Base-by-base conservation (phyloP, 2,888 invertebrate species). In the Trissolcus brochymenae region DNA sequence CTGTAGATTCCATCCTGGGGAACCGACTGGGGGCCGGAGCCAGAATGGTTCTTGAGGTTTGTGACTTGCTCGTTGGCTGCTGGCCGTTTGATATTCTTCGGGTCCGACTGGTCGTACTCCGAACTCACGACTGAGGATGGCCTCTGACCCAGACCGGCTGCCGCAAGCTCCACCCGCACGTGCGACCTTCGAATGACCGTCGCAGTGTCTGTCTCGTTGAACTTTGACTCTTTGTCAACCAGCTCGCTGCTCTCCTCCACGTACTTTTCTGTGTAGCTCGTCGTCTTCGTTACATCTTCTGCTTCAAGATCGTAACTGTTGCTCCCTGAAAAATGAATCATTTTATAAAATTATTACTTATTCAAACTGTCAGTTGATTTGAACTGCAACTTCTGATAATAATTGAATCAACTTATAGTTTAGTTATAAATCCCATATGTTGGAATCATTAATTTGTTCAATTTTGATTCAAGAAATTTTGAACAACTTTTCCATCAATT, bases 101-200 rank as follows among this genome's bases (percentile, higher is more conserved):
- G 86, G 67, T 87, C 65, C 0, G 87, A 79, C 25, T 85, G 86
- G 78, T 88, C 87, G 67, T 86, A 87, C 71, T 88, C 88, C 0
- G 87, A 87, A 82, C 94, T 94, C 59, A 94, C 91, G 75, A 94
- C 92, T 78, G 94, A 94, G 13, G 94, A 90, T 83, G 91, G 92
- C 79, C 91, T 92, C 73, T 90, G 93, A 82, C 92, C 92, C 80
- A 92, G 84, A 25, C 92, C 93, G 17, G 92, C 92, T 13, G 93
- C 92, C 78, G 92, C 92, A 85, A 93, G 90, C 87, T 92, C 92
- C 60, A 93, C 88, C 21, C 92, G 92, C 80, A 93, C 92, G 85
- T 88, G 87, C n/a, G 87, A 87, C 67, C 87, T 84, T 67, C 88
- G 83, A 16, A 88, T 87, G 16, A 88, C 87, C 2, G 88, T 88